Percentiles rank a stretch among this genome's conserved stretches.
Evolutionary conservation across 2,113 vertebrate species (phyloP).

Genomic region (Rhea pennata): DNA sequence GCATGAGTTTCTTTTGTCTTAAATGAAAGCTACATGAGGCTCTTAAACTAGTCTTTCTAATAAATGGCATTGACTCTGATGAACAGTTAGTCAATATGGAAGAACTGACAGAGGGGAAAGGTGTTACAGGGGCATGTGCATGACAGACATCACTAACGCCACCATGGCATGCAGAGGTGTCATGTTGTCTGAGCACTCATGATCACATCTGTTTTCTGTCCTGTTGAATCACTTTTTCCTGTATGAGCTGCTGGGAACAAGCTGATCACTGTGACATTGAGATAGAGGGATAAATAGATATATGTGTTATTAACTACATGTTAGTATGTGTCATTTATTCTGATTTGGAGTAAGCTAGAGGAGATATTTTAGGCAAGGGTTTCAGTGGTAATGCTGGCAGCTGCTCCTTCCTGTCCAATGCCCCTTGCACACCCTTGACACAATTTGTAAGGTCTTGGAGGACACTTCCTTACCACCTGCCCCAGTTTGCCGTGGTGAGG

Average conservation of each 20-base stretch:
- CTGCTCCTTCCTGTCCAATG: background rate
- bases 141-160: background rate
- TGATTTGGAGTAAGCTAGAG: background rate
- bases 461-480: background rate
- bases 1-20: background rate
- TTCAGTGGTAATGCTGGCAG: background rate
- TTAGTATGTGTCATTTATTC: background rate
- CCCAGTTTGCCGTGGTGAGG: background rate
- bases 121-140: accelerated
- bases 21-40: background rate
- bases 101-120: background rate
- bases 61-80: background rate
- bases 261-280: background rate
- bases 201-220: background rate
- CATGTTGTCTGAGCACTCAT: background rate
- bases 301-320: background rate
- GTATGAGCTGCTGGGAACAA: background rate
- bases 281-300: background rate
- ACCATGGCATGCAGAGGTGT: background rate
- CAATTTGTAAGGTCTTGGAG: background rate
- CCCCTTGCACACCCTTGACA: background rate
- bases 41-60: background rate
- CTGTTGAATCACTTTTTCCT: background rate
- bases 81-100: background rate
- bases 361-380: background rate